These are phyloP conservation scores for Branchellion lobata DNA, from an alignment of 2,888 invertebrate genomes.

Conservation along the genomic window DNA sequence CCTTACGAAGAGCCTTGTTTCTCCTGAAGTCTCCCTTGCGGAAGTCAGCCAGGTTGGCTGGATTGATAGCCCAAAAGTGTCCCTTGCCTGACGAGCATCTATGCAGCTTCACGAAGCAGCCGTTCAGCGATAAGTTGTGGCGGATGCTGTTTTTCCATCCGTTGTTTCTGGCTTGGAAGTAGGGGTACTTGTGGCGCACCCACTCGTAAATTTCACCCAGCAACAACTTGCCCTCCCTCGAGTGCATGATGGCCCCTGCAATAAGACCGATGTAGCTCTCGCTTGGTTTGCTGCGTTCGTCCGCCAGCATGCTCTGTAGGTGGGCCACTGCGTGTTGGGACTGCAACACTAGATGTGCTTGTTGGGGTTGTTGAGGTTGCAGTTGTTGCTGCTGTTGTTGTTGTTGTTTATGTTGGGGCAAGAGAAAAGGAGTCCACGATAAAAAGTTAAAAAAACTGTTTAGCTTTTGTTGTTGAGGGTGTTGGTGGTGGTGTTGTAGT, in stretches of 20 bases:
- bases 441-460: neutral
- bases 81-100: conserved; percentile 96
- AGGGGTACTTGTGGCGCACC: conserved; percentile 92
- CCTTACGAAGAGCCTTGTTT: conserved; percentile 92
- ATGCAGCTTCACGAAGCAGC: conserved; percentile 95
- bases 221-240: conserved; percentile 86
- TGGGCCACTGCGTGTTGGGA: neutral
- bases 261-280: conserved; percentile 97
- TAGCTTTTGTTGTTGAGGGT: neutral
- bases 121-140: conserved; percentile 93
- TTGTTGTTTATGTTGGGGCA: neutral
- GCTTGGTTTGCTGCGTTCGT: conserved; percentile 74
- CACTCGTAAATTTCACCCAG: conserved; percentile 97
- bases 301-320: neutral
- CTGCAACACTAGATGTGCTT: neutral
- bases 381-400: conserved; percentile 20
- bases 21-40: conserved; percentile 91
- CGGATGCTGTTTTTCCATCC: conserved; percentile 97
- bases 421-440: too few species aligned
- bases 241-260: conserved; percentile 93
- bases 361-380: neutral
- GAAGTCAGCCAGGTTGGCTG: conserved; percentile 95
- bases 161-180: conserved; percentile 89
- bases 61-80: conserved; percentile 98
- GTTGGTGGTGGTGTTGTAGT: too few species aligned